Evolutionary conservation across 1,140 invertebrate species (phyloP), one percentile per base, ranked within the genome.

Genomic region (Meteorus sp.): DNA sequence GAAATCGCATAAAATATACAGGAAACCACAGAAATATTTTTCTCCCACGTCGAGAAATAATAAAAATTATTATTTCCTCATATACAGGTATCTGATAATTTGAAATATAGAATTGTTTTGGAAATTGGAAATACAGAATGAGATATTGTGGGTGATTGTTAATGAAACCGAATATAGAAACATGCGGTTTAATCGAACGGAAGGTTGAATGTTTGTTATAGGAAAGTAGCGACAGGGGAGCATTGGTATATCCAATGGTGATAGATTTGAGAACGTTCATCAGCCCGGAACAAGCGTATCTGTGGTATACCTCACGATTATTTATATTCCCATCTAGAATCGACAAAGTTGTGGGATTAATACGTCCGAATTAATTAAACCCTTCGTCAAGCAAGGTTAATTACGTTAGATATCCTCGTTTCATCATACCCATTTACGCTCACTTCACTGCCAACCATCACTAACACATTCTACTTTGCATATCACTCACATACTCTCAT

Each of bases 281-380:
- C 44, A 47, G 25, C 17, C 35, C 25, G 8, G 44, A 47, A 47
- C 20, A 47, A 47, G 44, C 23, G 22, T 23, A 13, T 44, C n/a
- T 15, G 4, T 25, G 41, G 37, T 44, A 17, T 8, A 8, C 39
- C 25, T 31, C 19, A 15, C 41, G 13, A 56, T 56, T 56, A 56
- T 56, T 56, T 56, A 47, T 44, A 45, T 56, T 56, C 54, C n/a
- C 45, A 45, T 20, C 15, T 8, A 48, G n/a, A n/a, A 56, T 33
- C 44, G 25, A 23, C 55, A 29, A 48, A 47, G 19, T 23, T 35
- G 43, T 20, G n/a, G 9, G n/a, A 48, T 56, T 56, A 48, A 56
- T 56, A 33, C 31, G 19, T 48, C 33, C 29, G 44, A 33, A 56
- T 56, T 56, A 48, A 56, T 56, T 56, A 56, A 47, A 29, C 31